A percentile compares a stretch with the other conserved stretches of the same genome.
phyloP scores from a whole-genome alignment of 2,113 vertebrate species.

The Malurus alboscapulatus region DNA sequence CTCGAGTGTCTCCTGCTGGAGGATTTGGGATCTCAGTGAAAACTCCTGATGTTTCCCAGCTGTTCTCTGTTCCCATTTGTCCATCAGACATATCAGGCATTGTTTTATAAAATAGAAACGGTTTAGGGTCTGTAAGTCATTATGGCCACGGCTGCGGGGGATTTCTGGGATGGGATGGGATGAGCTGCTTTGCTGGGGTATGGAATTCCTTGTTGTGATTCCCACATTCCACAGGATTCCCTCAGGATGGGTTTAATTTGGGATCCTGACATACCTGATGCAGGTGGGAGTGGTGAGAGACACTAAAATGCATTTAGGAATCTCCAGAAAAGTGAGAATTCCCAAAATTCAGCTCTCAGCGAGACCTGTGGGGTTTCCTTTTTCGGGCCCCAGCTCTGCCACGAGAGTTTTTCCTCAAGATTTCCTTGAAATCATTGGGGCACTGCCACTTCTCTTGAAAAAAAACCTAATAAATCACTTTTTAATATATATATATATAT shows the following conservation, averaged over 20 bases:
- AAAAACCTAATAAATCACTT: neutral
- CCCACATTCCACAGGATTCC: neutral
- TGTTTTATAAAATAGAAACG: neutral
- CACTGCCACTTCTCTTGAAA: neutral
- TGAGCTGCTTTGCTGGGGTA: no score
- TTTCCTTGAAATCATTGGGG: neutral
- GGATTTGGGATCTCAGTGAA: neutral
- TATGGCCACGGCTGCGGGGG: neutral
- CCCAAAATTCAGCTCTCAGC: rapidly evolving
- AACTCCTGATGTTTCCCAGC: constrained; percentile 12
- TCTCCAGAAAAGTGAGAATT: neutral
- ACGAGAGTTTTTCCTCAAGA: neutral
- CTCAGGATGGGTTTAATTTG: rapidly evolving
- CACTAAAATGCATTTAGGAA: rapidly evolving
- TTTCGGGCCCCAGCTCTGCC: neutral
- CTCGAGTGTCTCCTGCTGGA: neutral
- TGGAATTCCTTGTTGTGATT: neutral
- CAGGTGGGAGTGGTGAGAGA: neutral
- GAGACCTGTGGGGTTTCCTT: neutral
- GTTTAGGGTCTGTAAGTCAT: neutral
- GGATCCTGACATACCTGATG: neutral
- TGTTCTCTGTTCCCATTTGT: neutral
- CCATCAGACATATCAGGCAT: neutral
- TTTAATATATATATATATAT: rapidly evolving
- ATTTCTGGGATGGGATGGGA: rapidly evolving